These are phyloP conservation scores for Chymomyza caudatula DNA, from an alignment of 2,888 invertebrate species.

Conservation along the genomic window DNA sequence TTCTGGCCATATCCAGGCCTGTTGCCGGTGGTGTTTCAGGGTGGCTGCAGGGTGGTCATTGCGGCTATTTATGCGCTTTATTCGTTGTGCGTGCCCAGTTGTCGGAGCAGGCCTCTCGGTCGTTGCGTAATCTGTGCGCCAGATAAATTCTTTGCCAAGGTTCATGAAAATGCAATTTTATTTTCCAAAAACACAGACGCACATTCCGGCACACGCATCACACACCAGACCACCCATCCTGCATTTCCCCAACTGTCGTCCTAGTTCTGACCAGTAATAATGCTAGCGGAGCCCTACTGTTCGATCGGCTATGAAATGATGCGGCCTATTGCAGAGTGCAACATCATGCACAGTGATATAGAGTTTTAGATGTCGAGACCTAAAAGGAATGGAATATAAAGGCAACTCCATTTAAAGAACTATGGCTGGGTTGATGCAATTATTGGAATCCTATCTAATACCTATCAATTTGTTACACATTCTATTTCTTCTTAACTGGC, in stretches of 20 bases:
- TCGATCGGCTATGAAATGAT: constrained; percentile 71
- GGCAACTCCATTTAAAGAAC: too few species aligned
- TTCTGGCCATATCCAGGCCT: constrained; percentile 48
- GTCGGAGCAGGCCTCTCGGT: not conserved
- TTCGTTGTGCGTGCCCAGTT: constrained; percentile 60
- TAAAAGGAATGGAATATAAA: not conserved
- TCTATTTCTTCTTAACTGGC: too few species aligned
- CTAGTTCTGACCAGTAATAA: constrained; percentile 7
- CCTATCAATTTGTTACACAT: too few species aligned
- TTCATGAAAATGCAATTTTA: constrained; percentile 78
- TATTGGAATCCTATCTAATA: not conserved
- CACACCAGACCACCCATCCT: constrained; percentile 8
- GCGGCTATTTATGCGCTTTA: constrained; percentile 71
- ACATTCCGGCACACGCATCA: constrained; percentile 34
- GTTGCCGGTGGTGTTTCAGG: constrained; percentile 20
- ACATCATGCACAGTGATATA: constrained; percentile 53
- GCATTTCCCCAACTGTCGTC: constrained; percentile 19
- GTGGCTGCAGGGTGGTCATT: constrained; percentile 6
- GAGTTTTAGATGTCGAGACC: constrained; percentile 15
- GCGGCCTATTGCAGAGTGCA: constrained; percentile 55
- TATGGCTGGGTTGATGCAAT: not conserved
- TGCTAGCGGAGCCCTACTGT: constrained; percentile 45
- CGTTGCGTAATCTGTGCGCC: constrained; percentile 66
- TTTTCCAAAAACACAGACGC: constrained; percentile 67
- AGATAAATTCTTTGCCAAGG: constrained; percentile 70